Base-by-base conservation (phyloP, 1,140 invertebrate genomes). In the Bombus affinis region DNA sequence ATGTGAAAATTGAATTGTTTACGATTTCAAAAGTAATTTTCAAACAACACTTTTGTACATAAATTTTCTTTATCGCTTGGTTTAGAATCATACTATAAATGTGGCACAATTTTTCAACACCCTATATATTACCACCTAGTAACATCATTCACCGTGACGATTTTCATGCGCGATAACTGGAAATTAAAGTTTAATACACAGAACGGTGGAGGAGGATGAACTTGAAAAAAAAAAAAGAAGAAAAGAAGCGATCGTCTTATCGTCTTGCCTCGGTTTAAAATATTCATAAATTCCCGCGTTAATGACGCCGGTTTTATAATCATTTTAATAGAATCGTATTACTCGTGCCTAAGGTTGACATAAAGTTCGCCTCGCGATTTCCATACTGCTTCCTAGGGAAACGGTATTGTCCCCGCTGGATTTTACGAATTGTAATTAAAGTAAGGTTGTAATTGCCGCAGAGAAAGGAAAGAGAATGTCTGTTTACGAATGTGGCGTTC, bases 301-400 rank as follows among this genome's bases (percentile, higher is more conserved):
- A 84, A 79, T 84, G 77, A 84, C 82, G 76, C 65, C 42, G 66
- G 39, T 79, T 84, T 84, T 84, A 84, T 84, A 79, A 84, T 79
- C 39, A 84, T 84, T 84, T 84, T 84, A 84, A 79, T 79, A 84
- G 68, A 79, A 79, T 66, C 77, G 77, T 71, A 66, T 79, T 71
- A 79, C 82, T 79, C 76, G 75, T 9, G 47, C 82, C 25, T 76
- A 76, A 76, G 47, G 82, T 79, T 79, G 74, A 83, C 82, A 78
- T 78, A 59, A 83, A 83, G 74, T 83, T 83, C 37, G 47, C 13
- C 28, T 37, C 42, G 47, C 65, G 71, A 75, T 81, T 74, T 85
- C 59, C 77, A 82, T 74, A 86, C 59, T 72, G 72, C 47, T 22
- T 25, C 32, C 35, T 1, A 62, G 42, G 10, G 42, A 22, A 62